A percentile compares a stretch with the other conserved stretches of the same genome.
Conservation (phyloP, 2,888 invertebrate species). For the Heterodera filipjevi region DNA sequence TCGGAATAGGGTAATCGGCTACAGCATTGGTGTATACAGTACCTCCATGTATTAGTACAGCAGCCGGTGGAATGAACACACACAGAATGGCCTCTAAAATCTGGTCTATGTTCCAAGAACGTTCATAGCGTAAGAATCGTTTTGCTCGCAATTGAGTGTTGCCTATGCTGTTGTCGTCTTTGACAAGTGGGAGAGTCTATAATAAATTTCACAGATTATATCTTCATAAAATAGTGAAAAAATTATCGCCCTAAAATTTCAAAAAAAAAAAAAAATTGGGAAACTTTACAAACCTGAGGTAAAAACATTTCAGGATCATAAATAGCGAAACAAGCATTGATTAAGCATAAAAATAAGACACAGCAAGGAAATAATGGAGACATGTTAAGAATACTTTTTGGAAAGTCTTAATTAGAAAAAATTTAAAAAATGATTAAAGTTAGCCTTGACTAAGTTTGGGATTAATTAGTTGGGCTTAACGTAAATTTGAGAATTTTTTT, state of each 20-base stretch:
- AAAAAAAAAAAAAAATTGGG: not conserved
- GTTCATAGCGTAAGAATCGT: not conserved
- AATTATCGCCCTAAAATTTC: not conserved
- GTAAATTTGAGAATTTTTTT: too few species aligned
- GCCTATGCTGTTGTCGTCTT: not conserved
- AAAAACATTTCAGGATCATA: not conserved
- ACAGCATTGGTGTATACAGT: too few species aligned
- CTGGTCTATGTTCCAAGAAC: not conserved
- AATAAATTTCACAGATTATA: not conserved
- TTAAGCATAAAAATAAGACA: not conserved
- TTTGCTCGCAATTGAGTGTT: not conserved
- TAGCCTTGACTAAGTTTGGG: too few species aligned
- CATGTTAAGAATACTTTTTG: too few species aligned
- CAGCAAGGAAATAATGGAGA: not conserved
- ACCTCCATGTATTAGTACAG: conserved; percentile 22
- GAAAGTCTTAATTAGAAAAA: too few species aligned
- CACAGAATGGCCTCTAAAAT: conserved; percentile 23
- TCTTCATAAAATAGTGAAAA: not conserved
- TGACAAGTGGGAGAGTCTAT: not conserved
- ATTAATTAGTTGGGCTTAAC: too few species aligned
- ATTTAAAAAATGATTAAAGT: too few species aligned
- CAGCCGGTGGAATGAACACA: conserved; percentile 29
- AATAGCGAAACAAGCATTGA: not conserved
- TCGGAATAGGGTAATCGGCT: too few species aligned
- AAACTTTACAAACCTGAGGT: not conserved